Base-by-base conservation (phyloP, 64 coral and sea anemone genomes). In the Dendronephthya gigantea region DNA sequence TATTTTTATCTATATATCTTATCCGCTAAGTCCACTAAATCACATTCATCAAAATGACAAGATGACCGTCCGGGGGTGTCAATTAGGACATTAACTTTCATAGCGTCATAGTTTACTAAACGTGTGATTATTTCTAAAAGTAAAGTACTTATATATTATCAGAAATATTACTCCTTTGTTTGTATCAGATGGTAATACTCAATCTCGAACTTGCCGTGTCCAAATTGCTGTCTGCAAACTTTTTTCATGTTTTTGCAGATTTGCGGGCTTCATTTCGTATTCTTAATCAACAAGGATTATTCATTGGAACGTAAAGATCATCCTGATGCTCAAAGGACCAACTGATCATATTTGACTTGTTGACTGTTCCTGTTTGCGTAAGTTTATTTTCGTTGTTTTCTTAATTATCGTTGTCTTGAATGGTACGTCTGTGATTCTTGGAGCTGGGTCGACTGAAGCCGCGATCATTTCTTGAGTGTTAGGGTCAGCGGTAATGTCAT, bases 231-330 rank as follows among this genome's bases (percentile, higher is more conserved):
- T 8, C 23, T 1, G 13, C 23, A 52, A 1, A 16, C 9, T 8
- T 52, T 52, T 8, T 1, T 16, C 23, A 16, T 9, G 19, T 35
- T 39, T 79, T 79, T 79, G 25, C 10, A 79, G 72, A 39, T 79
- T 79, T 79, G 72, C 29, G 72, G 72, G 9, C 72, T 79, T 34
- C 72, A 79, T 33, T 79, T 79, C 36, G 72, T 79, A 39, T 79
- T 79, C 37, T 29, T 79, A 12, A 79, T 79, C 36, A 79, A 79
- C 72, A 79, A 79, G 36, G 72, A 79, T 19, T 39, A 36, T 12
- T 79, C 72, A 34, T 17, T 12, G 13, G 72, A 39, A 36, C 72
- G 72, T 1, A 79, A 79, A 29, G 72, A 79, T 36, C n/a, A n/a
- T n/a, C 30, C 72, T 12, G 72, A 79, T 11, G 29, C 72, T 34